Base-by-base conservation (phyloP, 2,797 vertebrate genomes). In the Setipinna tenuifilis region DNA sequence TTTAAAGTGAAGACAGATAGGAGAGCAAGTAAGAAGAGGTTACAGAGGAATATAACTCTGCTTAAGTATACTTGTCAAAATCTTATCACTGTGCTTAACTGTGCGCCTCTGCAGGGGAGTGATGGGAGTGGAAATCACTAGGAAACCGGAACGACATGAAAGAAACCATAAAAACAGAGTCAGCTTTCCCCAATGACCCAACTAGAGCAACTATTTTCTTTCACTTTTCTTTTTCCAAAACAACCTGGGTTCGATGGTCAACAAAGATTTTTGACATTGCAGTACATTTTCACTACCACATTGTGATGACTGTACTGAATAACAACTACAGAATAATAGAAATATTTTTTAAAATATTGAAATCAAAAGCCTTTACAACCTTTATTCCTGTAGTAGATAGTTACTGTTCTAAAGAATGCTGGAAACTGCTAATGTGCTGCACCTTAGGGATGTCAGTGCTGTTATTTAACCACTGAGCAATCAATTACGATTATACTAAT, bases 31-130 rank as follows among this genome's bases (percentile, higher is more conserved):
- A 61, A 41, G 31, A 1, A 31, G 68, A 41, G 6, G 71, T 78
- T 78, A 6, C 71, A 78, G 71, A 9, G 71, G 16, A 78, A 44
- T 78, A 78, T 78, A 78, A 78, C 71, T 78, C 17, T 7, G 10
- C 71, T 78, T 44, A 78, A 78, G 71, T 78, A 78, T 2, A 78
- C 71, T 31, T 78, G 71, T 78, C 71, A 78, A 78, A 78, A 78
- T 78, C 71, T 78, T 78, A 78, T 78, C 71, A 78, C 71, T 78
- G 71, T 31, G 71, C 19, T 78, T 78, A 78, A 78, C 71, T 44
- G 35, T 78, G 71, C 17, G 71, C 71, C 71, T 78, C 35, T 16
- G 71, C 68, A 6, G 16, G 31, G 68, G 35, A 78, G 71, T 19
- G 71, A 78, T 78, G 71, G 35, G 35, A 35, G 31, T 78, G 71